Evolutionary conservation across 1,140 invertebrate species (phyloP).

Genomic region (Coenobita brevimanus): DNA sequence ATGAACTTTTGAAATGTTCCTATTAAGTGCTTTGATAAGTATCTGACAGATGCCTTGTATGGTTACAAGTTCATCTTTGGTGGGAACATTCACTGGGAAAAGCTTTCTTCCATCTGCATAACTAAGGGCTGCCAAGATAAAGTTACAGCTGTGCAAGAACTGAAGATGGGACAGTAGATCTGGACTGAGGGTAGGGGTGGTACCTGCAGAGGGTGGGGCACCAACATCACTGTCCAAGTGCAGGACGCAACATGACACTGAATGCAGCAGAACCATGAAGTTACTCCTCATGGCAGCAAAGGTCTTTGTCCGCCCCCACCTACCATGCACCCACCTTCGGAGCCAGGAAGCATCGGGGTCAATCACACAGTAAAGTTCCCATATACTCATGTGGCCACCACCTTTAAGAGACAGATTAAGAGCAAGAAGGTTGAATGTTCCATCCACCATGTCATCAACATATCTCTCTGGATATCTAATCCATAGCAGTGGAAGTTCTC

Average conservation of each 20-base stretch:
- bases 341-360: conserved; percentile 68
- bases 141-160: conserved; percentile 46
- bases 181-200: conserved; percentile 5
- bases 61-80: conserved; percentile 57
- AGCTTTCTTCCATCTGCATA: conserved; percentile 65
- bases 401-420: conserved; percentile 27
- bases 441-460: conserved; percentile 62
- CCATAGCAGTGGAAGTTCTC: conserved; percentile 65
- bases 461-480: conserved; percentile 66
- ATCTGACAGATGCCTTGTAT: conserved; percentile 38
- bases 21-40: conserved; percentile 37
- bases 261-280: conserved; percentile 51
- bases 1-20: conserved; percentile 18
- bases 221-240: conserved; percentile 34
- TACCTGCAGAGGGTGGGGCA: neutral
- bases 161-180: conserved; percentile 39
- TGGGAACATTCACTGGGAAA: conserved; percentile 61
- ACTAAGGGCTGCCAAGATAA: conserved; percentile 50
- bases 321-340: conserved; percentile 62
- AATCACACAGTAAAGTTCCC: conserved; percentile 57
- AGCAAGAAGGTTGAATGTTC: conserved; percentile 49
- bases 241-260: conserved; percentile 50
- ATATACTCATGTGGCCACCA: conserved; percentile 29
- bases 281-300: conserved; percentile 62
- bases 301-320: conserved; percentile 64